These are phyloP conservation scores for Pseudomyrmex flavicornis DNA, from an alignment of 1,140 invertebrate species.

Conservation along the genomic window DNA sequence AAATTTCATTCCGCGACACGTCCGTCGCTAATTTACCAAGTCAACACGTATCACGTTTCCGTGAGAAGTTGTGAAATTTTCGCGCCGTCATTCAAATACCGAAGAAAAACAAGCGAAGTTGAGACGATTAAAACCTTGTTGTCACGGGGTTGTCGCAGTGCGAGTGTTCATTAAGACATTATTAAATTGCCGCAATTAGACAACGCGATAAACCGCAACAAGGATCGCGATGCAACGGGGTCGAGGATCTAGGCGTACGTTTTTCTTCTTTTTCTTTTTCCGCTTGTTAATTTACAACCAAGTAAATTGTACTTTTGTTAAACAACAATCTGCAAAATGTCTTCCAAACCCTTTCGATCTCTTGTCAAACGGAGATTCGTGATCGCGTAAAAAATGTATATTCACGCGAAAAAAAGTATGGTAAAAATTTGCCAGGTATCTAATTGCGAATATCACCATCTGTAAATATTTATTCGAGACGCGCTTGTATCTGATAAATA, in stretches of 20 bases:
- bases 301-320: not conserved
- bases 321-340: no score
- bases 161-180: slow-evolving; percentile 69
- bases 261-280: slow-evolving; percentile 31
- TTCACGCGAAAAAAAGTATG: no score
- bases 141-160: slow-evolving; percentile 61
- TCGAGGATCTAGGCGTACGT: slow-evolving; percentile 65
- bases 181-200: slow-evolving; percentile 74
- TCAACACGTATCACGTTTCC: no score
- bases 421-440: not conserved
- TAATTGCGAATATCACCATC: not conserved
- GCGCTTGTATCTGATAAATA: slow-evolving; percentile 1
- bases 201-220: slow-evolving; percentile 64
- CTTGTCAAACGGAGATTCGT: no score
- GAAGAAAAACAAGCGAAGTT: slow-evolving; percentile 12
- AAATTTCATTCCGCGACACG: no score
- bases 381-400: not conserved
- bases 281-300: not conserved
- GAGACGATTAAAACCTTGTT: not conserved
- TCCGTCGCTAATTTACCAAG: no score
- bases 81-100: slow-evolving; percentile 36
- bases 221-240: slow-evolving; percentile 60
- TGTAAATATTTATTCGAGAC: not conserved
- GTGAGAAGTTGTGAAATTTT: no score
- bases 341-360: no score